A percentile compares a stretch with the other conserved stretches of the same genome.
Conservation (phyloP, 2,113 vertebrate genomes). For the Petrocephalus zakoni region DNA sequence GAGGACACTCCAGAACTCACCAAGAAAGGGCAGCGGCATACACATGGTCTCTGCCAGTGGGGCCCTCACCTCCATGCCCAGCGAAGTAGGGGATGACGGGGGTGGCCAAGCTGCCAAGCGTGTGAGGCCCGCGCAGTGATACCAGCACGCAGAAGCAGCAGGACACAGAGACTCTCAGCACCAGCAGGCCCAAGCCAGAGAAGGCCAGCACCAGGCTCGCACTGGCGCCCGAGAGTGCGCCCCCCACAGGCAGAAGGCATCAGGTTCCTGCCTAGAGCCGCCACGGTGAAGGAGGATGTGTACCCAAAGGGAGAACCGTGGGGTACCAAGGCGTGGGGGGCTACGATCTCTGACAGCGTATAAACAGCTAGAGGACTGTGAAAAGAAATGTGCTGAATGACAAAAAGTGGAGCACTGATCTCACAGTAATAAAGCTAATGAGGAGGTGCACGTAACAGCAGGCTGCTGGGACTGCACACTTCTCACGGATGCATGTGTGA, state of each 20-base stretch:
- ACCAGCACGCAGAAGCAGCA: constrained; percentile 62
- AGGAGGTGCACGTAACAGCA: no score
- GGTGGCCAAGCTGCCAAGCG: no score
- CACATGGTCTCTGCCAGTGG: constrained; percentile 73
- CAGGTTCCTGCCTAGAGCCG: constrained; percentile 70
- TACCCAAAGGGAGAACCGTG: no score
- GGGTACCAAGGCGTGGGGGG: no score
- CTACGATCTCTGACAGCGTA: no score
- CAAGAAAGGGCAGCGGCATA: constrained; percentile 78
- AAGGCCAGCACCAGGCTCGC: constrained; percentile 61
- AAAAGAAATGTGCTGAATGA: no score
- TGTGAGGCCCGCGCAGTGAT: constrained; percentile 30
- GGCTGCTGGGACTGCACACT: no score
- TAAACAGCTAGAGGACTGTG: no score
- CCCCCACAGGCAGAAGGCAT: constrained; percentile 68
- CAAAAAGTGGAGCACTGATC: no score
- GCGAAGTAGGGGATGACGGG: constrained; percentile 38
- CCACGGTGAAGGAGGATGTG: no score
- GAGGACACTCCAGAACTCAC: constrained; percentile 51
- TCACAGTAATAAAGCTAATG: no score
- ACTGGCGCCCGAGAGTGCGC: constrained; percentile 42
- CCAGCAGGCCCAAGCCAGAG: constrained; percentile 63
- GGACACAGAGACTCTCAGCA: constrained; percentile 60
- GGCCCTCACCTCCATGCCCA: constrained; percentile 76
- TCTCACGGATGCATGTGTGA: no score